Conservation (phyloP, 2,888 invertebrate species). For the Stegana nigrithorax region DNA sequence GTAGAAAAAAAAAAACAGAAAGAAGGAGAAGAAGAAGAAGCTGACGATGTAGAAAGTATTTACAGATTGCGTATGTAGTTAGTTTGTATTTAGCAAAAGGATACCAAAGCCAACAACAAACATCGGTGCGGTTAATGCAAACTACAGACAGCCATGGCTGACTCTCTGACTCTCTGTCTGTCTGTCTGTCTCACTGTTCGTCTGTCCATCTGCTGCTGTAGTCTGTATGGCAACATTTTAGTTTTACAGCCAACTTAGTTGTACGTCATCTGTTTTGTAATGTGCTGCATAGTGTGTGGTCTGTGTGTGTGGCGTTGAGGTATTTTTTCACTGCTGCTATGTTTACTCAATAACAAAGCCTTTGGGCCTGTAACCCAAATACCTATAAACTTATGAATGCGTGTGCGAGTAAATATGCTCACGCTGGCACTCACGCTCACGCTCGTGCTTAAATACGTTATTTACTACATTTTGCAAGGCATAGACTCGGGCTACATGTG, state of each 20-base stretch:
- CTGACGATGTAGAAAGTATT: too few relatives aligned
- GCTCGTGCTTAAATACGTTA: background rate
- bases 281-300: background rate
- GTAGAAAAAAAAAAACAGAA: background rate
- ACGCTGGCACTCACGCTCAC: constrained; percentile 22
- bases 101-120: constrained; percentile 33
- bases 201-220: too few relatives aligned
- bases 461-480: background rate
- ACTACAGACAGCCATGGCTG: background rate
- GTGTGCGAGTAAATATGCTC: constrained; percentile 29
- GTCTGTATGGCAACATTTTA: too few relatives aligned
- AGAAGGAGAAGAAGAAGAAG: too few relatives aligned
- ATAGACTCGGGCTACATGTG: too few relatives aligned
- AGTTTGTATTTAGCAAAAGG: constrained; percentile 53
- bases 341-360: constrained; percentile 54
- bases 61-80: constrained; percentile 9
- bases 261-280: background rate
- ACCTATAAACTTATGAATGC: constrained; percentile 43
- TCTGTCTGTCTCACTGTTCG: too few relatives aligned
- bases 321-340: constrained; percentile 54
- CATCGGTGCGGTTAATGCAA: constrained; percentile 35
- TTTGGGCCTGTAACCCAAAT: constrained; percentile 54
- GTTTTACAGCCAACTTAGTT: too few relatives aligned
- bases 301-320: too few relatives aligned
- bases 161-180: background rate